Evolutionary conservation across 2,113 vertebrate species (phyloP).

Genomic region (Cavia aperea): DNA sequence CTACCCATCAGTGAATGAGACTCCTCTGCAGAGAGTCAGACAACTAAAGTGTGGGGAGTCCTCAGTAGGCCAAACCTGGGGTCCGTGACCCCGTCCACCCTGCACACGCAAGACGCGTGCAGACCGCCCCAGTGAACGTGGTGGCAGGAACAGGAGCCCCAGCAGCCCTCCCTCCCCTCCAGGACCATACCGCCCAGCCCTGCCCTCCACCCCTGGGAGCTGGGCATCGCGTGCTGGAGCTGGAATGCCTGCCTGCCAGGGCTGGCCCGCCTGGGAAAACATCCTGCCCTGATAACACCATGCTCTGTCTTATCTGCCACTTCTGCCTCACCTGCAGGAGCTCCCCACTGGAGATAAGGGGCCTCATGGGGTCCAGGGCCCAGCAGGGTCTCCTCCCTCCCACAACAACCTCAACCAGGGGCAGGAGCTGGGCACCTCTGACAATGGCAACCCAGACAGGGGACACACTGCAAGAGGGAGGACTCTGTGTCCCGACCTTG

Average conservation of each 20-base stretch:
- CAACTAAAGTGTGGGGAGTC: fast-evolving
- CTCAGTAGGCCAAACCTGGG: not conserved
- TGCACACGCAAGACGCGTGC: fast-evolving
- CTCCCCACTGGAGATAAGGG: not conserved
- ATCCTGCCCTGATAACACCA: slow-evolving; percentile 51
- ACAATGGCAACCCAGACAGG: fast-evolving
- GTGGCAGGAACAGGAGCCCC: fast-evolving
- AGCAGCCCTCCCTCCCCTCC: not conserved
- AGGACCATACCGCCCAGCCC: not conserved
- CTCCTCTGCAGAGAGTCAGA: no score
- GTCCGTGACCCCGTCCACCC: fast-evolving
- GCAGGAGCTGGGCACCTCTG: not conserved
- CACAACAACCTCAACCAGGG: not conserved
- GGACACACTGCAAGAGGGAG: fast-evolving
- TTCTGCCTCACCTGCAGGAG: not conserved
- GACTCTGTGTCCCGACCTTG: fast-evolving
- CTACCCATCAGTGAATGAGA: not conserved
- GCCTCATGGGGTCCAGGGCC: not conserved
- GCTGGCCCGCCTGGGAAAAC: slow-evolving; percentile 59
- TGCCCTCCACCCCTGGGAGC: fast-evolving
- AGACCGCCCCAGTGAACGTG: not conserved
- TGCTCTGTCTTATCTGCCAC: not conserved
- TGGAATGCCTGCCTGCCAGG: not conserved
- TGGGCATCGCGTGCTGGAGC: not conserved
- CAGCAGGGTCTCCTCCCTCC: not conserved